Conservation (phyloP, 30 jellyfish, hydroid and myxozoan genomes). For the Hydractinia symbiolongicarpus region DNA sequence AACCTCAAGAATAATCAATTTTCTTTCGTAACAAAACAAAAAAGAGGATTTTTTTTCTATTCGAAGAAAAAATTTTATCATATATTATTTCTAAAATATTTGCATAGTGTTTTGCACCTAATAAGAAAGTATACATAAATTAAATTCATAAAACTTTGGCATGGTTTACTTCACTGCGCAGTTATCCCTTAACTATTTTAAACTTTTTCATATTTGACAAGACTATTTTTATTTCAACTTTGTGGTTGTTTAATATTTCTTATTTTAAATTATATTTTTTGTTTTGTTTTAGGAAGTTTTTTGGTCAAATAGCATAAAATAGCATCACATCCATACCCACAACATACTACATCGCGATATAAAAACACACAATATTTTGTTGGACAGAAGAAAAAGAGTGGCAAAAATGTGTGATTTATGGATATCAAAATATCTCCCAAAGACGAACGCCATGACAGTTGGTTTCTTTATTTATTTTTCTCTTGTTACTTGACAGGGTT, state of each 20-base stretch:
- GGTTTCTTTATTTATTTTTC: constrained; percentile 14
- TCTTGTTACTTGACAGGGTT: background rate
- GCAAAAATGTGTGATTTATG: constrained; percentile 91
- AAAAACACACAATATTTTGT: constrained; percentile 73
- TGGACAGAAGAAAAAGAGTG: constrained; percentile 58
- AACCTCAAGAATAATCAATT: too few species aligned
- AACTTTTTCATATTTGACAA: background rate
- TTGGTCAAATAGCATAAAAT: constrained; percentile 78
- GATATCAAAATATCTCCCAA: constrained; percentile 79
- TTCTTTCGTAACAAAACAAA: too few species aligned
- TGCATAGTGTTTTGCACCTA: too few species aligned
- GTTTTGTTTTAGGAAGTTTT: constrained; percentile 59
- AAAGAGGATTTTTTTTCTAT: too few species aligned
- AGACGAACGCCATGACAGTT: constrained; percentile 90
- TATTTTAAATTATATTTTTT: too few species aligned
- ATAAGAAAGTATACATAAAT: too few species aligned
- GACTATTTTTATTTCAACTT: too few species aligned
- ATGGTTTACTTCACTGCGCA: too few species aligned
- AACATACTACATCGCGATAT: constrained; percentile 81
- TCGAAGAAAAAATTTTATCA: too few species aligned
- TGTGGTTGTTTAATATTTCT: too few species aligned
- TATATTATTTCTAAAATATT: too few species aligned
- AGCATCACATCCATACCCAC: constrained; percentile 76
- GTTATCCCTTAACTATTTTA: background rate
- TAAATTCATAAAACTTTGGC: too few species aligned